Evolutionary conservation across 2,888 invertebrate species (phyloP), one percentile per base, ranked within the genome.

Genomic region (Heliconius hortense): DNA sequence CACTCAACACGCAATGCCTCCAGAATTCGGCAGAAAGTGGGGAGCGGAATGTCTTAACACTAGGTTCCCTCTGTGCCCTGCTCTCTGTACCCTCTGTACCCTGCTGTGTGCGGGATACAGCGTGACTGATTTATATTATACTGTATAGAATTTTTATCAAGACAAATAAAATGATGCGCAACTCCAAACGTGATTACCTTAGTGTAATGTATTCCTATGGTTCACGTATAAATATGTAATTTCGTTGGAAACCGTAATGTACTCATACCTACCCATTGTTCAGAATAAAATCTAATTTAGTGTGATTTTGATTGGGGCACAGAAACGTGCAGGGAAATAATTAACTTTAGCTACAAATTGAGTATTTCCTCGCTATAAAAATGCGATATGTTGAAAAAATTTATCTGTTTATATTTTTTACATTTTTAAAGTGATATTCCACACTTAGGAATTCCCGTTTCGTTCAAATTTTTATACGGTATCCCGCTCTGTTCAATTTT

Each of bases 281-380:
- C 69, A 24, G 56, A 69, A 56, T 72, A 62, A 72, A 43, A 48
- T 72, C 28, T 72, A 72, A 72, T 72, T 62, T 13, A 28, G 43
- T 62, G 21, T 21, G 62, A 28, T 39, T 60, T 62, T 48, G 62
- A 56, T 67, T 35, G 31, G 31, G 7, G 15, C n/a, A 24, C n/a
- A 56, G 56, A 53, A 8, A 69, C 31, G 31, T 69, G 15, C 4
- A 28, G 24, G 24, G 15, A 13, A 69, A 28, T 56, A 69, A 56
- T 69, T 56, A 56, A 31, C 8, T 69, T 69, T 24, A 69, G 3
- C 31, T 56, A 68, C 1, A 69, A 56, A 35, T 56, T 56, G 8
- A 15, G 13, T n/a, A n/a, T 31, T 26, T 56, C 8, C 15, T 43
- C 15, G 0, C 7, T 39, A 69, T 31, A 56, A 31, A 53, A 53